phyloP scores from a whole-genome alignment of 1,140 invertebrate species.

The Drosophila subpulchrella region DNA sequence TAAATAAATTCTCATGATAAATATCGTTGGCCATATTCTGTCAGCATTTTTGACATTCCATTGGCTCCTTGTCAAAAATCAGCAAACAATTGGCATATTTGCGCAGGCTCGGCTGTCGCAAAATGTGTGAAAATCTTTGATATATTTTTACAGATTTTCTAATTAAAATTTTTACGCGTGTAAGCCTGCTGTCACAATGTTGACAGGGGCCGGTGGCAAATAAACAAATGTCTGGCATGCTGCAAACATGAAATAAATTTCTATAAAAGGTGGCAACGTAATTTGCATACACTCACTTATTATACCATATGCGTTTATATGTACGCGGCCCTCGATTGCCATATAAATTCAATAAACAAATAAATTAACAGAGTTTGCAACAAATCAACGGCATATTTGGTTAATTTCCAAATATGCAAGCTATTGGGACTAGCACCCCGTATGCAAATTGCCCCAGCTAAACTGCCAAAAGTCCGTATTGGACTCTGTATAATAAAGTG shows the following conservation, averaged over 20 bases:
- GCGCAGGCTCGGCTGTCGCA: constrained; percentile 11
- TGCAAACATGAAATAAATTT: constrained; percentile 34
- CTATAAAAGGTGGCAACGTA: constrained; percentile 28
- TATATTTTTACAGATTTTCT: constrained; percentile 52
- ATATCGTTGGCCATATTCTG: constrained; percentile 24
- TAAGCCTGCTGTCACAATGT: constrained; percentile 57
- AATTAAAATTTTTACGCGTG: constrained; percentile 68
- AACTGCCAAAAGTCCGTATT: constrained; percentile 36
- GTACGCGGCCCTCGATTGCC: neutral
- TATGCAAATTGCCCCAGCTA: constrained; percentile 57
- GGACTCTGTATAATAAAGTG: constrained; percentile 68
- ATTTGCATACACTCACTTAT: constrained; percentile 49
- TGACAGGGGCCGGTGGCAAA: constrained; percentile 53
- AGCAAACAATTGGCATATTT: constrained; percentile 62
- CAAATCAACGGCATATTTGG: constrained; percentile 69
- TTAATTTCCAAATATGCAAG: constrained; percentile 66
- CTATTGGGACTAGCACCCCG: constrained; percentile 9
- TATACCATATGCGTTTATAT: constrained; percentile 21
- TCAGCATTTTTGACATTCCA: constrained; percentile 49
- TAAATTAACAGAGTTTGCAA: constrained; percentile 68
- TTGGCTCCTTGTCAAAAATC: constrained; percentile 53
- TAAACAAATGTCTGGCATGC: constrained; percentile 6
- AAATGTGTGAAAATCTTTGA: constrained; percentile 21
- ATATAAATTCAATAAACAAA: constrained; percentile 66
- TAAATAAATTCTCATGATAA: neutral